Percentiles rank a stretch among this genome's conserved stretches.
phyloP scores from a whole-genome alignment of 2,888 invertebrate genomes.

The Dorcus hopei region DNA sequence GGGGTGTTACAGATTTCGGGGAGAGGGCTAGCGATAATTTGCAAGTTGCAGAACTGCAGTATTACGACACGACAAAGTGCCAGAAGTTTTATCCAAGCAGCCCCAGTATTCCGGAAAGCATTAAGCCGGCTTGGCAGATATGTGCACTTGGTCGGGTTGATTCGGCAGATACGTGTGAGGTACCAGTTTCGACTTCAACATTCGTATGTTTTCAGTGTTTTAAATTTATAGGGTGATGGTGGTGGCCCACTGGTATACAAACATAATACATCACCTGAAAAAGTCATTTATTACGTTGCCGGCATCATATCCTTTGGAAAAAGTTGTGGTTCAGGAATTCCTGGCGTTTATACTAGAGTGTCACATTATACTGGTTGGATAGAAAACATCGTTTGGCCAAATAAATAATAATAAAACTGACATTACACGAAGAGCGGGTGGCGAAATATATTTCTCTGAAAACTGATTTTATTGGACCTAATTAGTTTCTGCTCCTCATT shows the following conservation, averaged over 20 bases:
- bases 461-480: too few relatives aligned
- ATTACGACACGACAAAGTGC: background rate
- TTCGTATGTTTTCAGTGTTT: background rate
- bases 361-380: constrained; percentile 58
- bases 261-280: constrained; percentile 26
- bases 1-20: constrained; percentile 44
- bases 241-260: constrained; percentile 59
- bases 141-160: background rate
- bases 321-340: constrained; percentile 41
- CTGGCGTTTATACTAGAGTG: constrained; percentile 54
- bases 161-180: too few relatives aligned
- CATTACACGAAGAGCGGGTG: background rate
- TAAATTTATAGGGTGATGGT: constrained; percentile 54
- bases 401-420: constrained; percentile 1
- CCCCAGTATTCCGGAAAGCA: background rate
- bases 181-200: too few relatives aligned
- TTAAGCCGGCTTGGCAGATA: background rate
- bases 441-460: too few relatives aligned
- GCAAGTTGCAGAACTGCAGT: constrained; percentile 17
- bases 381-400: constrained; percentile 58
- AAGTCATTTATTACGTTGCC: constrained; percentile 36
- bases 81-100: background rate
- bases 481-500: too few relatives aligned
- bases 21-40: constrained; percentile 40
- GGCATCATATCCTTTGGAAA: constrained; percentile 50